These are phyloP conservation scores for Dreissena rostriformis DNA, from an alignment of 1,140 invertebrate genomes.

Conservation along the genomic window DNA sequence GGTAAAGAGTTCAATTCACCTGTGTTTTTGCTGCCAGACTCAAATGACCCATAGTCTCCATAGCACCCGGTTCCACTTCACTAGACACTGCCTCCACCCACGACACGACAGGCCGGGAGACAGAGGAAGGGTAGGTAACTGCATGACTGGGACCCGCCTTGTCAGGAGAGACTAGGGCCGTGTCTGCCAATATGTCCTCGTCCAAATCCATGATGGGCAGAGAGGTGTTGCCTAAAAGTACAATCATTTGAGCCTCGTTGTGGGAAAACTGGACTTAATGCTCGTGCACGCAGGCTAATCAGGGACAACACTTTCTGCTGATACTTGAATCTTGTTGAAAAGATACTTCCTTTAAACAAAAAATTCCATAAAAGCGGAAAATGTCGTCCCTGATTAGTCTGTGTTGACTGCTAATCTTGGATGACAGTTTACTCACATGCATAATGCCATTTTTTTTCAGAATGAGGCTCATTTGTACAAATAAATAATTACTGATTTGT, in stretches of 20 bases:
- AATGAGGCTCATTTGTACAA: too few relatives aligned
- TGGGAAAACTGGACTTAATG: too few relatives aligned
- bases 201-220: conserved; percentile 33
- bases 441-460: too few relatives aligned
- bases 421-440: too few relatives aligned
- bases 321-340: not conserved
- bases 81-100: not conserved
- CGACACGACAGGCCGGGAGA: not conserved
- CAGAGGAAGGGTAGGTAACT: too few relatives aligned
- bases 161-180: too few relatives aligned
- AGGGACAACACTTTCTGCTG: not conserved
- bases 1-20: not conserved
- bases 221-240: conserved; percentile 24
- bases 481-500: too few relatives aligned
- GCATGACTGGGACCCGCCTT: too few relatives aligned
- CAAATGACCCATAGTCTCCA: not conserved
- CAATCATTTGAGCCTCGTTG: too few relatives aligned
- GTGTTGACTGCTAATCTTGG: too few relatives aligned
- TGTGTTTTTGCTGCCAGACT: not conserved
- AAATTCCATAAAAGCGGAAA: too few relatives aligned
- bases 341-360: not conserved
- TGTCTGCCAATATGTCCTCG: not conserved
- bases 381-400: too few relatives aligned
- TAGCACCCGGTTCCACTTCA: not conserved
- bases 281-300: not conserved